phyloP scores from a whole-genome alignment of 1,140 invertebrate species.

The Adelges cooleyi region DNA sequence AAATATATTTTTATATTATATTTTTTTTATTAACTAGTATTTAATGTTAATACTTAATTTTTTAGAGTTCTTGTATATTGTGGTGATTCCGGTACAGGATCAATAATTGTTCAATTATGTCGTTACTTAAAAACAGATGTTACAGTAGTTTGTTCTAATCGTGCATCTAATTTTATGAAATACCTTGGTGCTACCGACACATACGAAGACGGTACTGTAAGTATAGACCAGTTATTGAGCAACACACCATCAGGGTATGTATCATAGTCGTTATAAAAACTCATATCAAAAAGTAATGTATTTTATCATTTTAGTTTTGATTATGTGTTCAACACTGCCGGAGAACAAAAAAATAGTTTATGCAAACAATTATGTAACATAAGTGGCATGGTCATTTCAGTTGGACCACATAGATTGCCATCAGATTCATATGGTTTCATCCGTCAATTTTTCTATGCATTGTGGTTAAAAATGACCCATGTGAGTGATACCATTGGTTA shows the following conservation, averaged over 20 bases:
- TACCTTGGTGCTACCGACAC: conserved; percentile 47
- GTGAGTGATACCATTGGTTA: background rate
- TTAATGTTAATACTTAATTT: conserved; percentile 26
- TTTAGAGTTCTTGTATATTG: conserved; percentile 55
- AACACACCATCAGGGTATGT: background rate
- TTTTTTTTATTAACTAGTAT: background rate
- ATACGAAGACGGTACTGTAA: conserved; percentile 30
- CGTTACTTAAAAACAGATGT: conserved; percentile 54
- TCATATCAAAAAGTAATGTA: background rate
- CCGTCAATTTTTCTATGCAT: background rate
- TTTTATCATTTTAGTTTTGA: conserved; percentile 5
- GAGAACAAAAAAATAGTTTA: background rate
- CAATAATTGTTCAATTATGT: conserved; percentile 57
- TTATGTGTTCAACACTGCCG: conserved; percentile 26
- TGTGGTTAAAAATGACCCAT: conserved; percentile 19
- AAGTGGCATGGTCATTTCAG: background rate
- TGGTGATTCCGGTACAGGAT: conserved; percentile 56
- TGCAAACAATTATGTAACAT: conserved; percentile 14
- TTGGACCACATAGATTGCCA: background rate
- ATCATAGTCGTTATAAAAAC: background rate
- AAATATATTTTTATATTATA: background rate
- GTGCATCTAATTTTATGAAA: conserved; percentile 43
- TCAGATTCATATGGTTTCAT: conserved; percentile 1
- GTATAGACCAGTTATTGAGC: conserved; percentile 17
- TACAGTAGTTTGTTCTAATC: conserved; percentile 38